Conservation (phyloP, 2,888 invertebrate species). For the Leptopilina myrica region DNA sequence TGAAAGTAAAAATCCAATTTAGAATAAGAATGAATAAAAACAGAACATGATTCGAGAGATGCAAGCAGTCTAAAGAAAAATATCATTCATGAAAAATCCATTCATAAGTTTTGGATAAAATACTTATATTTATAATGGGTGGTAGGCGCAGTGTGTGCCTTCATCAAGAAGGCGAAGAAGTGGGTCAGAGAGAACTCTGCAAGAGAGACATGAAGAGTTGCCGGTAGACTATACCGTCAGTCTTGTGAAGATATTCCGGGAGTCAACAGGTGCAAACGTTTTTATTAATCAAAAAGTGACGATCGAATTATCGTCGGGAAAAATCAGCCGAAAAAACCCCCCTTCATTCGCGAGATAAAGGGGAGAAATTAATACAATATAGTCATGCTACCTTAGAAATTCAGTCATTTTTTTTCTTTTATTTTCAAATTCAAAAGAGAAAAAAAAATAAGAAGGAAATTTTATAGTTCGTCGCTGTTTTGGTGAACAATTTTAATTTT, state of each 20-base stretch:
- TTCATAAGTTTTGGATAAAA: slow-evolving; percentile 39
- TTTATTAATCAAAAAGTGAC: slow-evolving; percentile 39
- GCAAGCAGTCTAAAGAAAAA: neutral
- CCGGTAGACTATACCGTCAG: slow-evolving; percentile 71
- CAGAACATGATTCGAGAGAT: too few relatives aligned
- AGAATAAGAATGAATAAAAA: too few relatives aligned
- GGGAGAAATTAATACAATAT: neutral
- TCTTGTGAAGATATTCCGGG: slow-evolving; percentile 75
- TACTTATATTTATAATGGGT: slow-evolving; percentile 4
- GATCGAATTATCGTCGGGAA: slow-evolving; percentile 40
- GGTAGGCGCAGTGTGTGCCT: slow-evolving; percentile 43
- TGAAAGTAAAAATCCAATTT: too few relatives aligned
- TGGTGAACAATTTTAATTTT: slow-evolving; percentile 6
- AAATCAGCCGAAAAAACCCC: slow-evolving; percentile 13
- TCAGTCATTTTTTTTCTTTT: neutral
- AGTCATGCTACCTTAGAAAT: slow-evolving; percentile 44
- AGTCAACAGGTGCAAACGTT: slow-evolving; percentile 73
- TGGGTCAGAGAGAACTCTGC: slow-evolving; percentile 74
- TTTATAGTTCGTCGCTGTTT: slow-evolving; percentile 16
- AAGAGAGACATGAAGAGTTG: slow-evolving; percentile 71
- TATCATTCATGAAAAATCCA: slow-evolving; percentile 30
- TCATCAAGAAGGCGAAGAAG: slow-evolving; percentile 62
- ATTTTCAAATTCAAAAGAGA: neutral
- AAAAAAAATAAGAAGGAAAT: neutral
- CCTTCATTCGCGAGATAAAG: slow-evolving; percentile 24